Base-by-base conservation (phyloP, 2,888 invertebrate genomes). In the Limenitis camilla region DNA sequence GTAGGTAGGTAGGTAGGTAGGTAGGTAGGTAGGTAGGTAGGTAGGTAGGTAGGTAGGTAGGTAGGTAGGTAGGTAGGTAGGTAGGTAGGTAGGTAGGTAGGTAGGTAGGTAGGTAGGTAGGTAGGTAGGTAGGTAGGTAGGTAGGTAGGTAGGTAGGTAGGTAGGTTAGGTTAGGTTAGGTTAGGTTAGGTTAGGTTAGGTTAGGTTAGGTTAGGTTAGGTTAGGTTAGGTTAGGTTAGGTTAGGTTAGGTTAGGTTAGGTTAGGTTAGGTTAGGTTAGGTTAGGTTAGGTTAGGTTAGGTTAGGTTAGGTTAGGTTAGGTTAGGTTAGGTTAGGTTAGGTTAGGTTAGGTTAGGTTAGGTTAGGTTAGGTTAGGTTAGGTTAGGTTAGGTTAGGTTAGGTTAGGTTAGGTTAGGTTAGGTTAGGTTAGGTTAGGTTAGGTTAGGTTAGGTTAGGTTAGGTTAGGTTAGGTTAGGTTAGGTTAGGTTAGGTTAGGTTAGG, bases 201-300 rank as follows among this genome's bases (percentile, higher is more conserved):
- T 56, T 53, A 53, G 55, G 52, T 52, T 55, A 49, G 52, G 50
- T 53, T 56, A 53, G 56, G 56, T 56, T 53, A 53, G 56, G 56
- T 56, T 56, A 56, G 56, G 56, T 56, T 53, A 53, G 53, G 56
- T 56, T 56, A 56, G 56, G 56, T 56, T 53, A 56, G 56, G 56
- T 56, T 56, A 56, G 56, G 56, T 56, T 53, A 56, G 47, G 49
- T 49, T 53, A 52, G 50, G 50, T 32, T 32, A 32, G 32, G 32
- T 32, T 32, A 32, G 32, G 32, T 32, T 32, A 32, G 32, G 32
- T 32, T 32, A 32, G 32, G 32, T 32, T 32, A 32, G 32, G 32
- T 32, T 32, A 32, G 32, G 32, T 32, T 32, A 32, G 32, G 32
- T 32, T 32, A 32, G 32, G 32, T 32, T 32, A 32, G 32, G 32